Evolutionary conservation across 1,140 invertebrate species (phyloP).

Genomic region (Diorhabda carinulata): DNA sequence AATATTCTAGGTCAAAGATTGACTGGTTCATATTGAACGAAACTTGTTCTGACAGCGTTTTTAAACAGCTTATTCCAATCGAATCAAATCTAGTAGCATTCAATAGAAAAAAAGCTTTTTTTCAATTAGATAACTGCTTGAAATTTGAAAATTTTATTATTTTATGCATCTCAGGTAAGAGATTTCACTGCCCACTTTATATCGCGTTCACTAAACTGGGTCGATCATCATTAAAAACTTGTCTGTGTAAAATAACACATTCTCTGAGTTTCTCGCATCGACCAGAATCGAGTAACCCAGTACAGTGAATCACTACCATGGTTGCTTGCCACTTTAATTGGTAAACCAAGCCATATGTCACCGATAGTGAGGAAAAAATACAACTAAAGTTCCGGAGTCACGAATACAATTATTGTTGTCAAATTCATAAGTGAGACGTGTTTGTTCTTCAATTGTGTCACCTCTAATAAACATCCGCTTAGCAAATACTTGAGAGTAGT

Average conservation of each 20-base stretch:
- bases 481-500: too few relatives aligned
- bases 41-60: too few relatives aligned
- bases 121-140: not conserved
- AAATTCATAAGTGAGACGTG: not conserved
- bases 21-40: too few relatives aligned
- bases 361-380: not conserved
- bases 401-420: not conserved
- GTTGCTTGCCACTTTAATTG: not conserved
- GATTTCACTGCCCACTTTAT: not conserved
- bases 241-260: not conserved
- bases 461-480: too few relatives aligned
- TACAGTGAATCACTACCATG: not conserved
- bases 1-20: too few relatives aligned
- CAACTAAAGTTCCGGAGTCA: not conserved
- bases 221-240: constrained; percentile 2
- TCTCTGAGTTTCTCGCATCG: not conserved
- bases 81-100: too few relatives aligned
- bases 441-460: not conserved
- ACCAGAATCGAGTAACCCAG: not conserved
- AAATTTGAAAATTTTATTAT: not conserved
- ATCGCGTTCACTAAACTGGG: not conserved
- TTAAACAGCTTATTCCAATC: too few relatives aligned
- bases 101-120: not conserved
- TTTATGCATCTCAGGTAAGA: not conserved
- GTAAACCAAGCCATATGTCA: not conserved